These are phyloP conservation scores for Machaerirhynchus nigripectus DNA, from an alignment of 2,113 vertebrate species.

Conservation along the genomic window DNA sequence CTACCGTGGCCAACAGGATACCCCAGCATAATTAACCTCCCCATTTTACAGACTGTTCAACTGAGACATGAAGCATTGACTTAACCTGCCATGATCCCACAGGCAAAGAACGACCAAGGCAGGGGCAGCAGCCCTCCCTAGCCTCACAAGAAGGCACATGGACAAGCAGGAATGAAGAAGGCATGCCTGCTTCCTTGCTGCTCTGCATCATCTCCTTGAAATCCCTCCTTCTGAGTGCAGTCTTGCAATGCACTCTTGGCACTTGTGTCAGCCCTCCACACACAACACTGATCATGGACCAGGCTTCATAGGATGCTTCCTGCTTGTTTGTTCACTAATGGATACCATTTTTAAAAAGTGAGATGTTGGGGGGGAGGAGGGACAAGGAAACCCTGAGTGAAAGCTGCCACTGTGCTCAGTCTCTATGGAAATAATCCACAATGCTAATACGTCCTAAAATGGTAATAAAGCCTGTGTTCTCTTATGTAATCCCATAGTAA, in stretches of 20 bases:
- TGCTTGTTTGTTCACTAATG: background rate
- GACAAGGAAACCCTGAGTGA: background rate
- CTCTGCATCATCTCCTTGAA: background rate
- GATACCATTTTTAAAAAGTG: background rate
- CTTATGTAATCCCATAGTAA: slow-evolving; percentile 68
- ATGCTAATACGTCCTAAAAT: slow-evolving; percentile 62
- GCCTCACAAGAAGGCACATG: background rate
- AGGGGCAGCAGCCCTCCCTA: background rate
- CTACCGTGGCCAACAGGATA: background rate
- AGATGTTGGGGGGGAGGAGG: background rate
- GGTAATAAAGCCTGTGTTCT: slow-evolving; percentile 63
- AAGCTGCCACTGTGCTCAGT: background rate
- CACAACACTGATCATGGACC: background rate
- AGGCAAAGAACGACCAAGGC: background rate
- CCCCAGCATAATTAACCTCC: background rate
- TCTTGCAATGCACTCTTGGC: background rate
- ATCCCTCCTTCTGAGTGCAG: background rate
- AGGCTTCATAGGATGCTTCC: background rate
- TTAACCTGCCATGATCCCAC: background rate
- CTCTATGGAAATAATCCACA: slow-evolving; percentile 65
- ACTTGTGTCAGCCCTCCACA: background rate
- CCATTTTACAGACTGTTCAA: background rate
- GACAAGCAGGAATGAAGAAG: background rate
- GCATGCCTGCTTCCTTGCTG: background rate
- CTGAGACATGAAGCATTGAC: background rate